These are phyloP conservation scores for Ophion ellenae DNA, from an alignment of 2,888 invertebrate genomes.

Conservation along the genomic window DNA sequence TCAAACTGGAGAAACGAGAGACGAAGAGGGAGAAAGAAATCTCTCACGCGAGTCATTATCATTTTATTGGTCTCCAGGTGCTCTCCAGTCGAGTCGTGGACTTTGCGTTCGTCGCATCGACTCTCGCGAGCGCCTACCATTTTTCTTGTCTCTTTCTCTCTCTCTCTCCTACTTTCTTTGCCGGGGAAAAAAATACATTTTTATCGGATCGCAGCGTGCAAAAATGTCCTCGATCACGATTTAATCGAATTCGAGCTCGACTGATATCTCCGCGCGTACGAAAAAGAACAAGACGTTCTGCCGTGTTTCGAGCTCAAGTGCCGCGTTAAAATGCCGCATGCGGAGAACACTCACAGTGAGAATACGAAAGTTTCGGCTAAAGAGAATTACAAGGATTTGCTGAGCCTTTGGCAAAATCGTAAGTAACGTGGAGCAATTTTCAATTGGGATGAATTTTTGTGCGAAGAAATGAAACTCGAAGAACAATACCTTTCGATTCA, in stretches of 20 bases:
- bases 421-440: conserved; percentile 59
- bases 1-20: neutral
- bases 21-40: neutral
- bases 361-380: conserved; percentile 67
- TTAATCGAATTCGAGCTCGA: neutral
- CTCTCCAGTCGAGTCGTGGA: conserved; percentile 53
- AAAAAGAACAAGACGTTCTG: neutral
- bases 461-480: no score
- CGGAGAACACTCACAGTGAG: conserved; percentile 58
- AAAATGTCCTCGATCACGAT: neutral
- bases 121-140: neutral
- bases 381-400: conserved; percentile 72
- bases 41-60: conserved; percentile 65
- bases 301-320: neutral
- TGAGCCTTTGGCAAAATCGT: conserved; percentile 76
- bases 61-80: conserved; percentile 66
- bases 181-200: neutral
- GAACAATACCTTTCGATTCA: no score
- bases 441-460: no score
- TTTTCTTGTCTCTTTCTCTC: neutral
- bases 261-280: neutral
- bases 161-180: neutral
- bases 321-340: conserved; percentile 70
- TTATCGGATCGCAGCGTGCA: neutral
- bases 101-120: conserved; percentile 41